Percentiles rank a stretch among this genome's conserved stretches.
Conservation (phyloP, 1,140 invertebrate species). For the Drosophila orena region DNA sequence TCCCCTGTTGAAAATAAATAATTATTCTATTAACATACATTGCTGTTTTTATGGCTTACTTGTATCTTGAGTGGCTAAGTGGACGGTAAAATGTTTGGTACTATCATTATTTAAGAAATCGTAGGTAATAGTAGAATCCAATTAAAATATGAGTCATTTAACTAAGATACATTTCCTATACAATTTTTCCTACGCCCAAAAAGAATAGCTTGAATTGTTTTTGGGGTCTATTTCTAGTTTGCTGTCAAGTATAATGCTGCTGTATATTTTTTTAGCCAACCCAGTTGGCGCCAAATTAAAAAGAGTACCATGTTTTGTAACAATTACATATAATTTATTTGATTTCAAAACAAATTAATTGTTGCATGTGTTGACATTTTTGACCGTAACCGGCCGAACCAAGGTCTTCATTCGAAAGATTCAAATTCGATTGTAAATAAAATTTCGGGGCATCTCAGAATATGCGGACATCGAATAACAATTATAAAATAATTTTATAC, state of each 20-base stretch:
- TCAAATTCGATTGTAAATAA: constrained; percentile 19
- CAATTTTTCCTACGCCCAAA: too few species aligned
- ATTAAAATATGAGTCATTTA: too few species aligned
- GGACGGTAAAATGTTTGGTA: background rate
- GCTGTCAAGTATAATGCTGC: too few species aligned
- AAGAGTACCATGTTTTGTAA: constrained; percentile 22
- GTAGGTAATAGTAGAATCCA: too few species aligned
- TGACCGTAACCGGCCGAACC: background rate
- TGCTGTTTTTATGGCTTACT: background rate
- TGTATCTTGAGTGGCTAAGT: too few species aligned
- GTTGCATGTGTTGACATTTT: constrained; percentile 30
- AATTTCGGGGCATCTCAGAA: constrained; percentile 24
- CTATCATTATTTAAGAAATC: too few species aligned
- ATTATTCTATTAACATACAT: constrained; percentile 68
- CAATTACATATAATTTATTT: constrained; percentile 57
- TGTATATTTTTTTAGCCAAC: too few species aligned
- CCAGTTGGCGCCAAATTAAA: background rate
- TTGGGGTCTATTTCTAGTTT: too few species aligned
- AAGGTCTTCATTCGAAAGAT: background rate
- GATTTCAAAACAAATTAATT: constrained; percentile 50
- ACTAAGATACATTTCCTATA: too few species aligned
- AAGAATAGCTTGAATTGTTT: too few species aligned
- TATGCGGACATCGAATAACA: constrained; percentile 53
- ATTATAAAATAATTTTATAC: constrained; percentile 54
- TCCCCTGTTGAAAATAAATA: constrained; percentile 80